Base-by-base conservation (phyloP, 2,113 vertebrate species). In the Oryzias javanicus region DNA sequence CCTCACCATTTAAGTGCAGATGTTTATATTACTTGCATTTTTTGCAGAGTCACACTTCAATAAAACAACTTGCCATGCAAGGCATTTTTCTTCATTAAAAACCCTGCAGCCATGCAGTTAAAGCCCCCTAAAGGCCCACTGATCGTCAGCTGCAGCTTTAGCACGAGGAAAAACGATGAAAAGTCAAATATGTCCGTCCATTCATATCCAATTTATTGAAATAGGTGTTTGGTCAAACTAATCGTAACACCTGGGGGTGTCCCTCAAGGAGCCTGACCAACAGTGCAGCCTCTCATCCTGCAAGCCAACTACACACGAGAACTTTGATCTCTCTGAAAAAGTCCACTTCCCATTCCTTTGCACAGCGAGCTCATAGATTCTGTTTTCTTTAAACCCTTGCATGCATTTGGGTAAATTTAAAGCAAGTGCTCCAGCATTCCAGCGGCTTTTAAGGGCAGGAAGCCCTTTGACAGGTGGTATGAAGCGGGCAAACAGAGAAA, bases 261-360 rank as follows among this genome's bases (percentile, higher is more conserved):
- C 75, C 79, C 75, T 80, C 76, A 84, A 86, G 81, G 76, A 78
- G 76, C 60, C 22, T 7, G 41, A 73, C 75, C 18, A 46, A 80
- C 85, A 81, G 70, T 44, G 79, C 70, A 47, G 64, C 77, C 67
- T 83, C 80, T 80, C 77, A 74, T 77, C 69, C 72, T 51, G 42
- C 8, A 55, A 24, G 49, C 61, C 57, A 24, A 74, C 70, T 51
- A 14, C 78, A 61, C 64, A 72, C 62, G 55, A 72, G 64, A 60
- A 74, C 82, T 83, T 83, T 87, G 79, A 89, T 85, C 75, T 45
- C 58, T 61, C 45, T 14, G 22, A 35, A 55, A 55, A 86, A 77
- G 74, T 74, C 61, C 72, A 72, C 64, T 81, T 82, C 70, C 61
- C 78, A 76, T 85, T 85, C 79, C 78, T 62, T 76, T 41, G 14